These are phyloP conservation scores for Atrichornis clamosus DNA, from an alignment of 2,113 vertebrate species.

Conservation along the genomic window DNA sequence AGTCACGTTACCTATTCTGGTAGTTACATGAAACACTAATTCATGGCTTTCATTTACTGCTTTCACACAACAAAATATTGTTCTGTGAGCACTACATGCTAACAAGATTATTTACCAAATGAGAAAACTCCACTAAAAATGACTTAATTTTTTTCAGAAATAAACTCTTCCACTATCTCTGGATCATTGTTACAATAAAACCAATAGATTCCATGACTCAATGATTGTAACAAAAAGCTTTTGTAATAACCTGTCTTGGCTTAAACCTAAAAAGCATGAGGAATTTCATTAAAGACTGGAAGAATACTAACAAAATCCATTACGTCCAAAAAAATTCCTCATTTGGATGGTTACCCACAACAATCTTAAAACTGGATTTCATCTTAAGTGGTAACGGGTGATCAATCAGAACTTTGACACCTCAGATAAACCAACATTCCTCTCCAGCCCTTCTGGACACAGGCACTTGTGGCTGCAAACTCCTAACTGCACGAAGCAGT, in stretches of 20 bases:
- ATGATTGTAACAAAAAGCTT: background rate
- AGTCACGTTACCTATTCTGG: background rate
- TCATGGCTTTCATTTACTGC: background rate
- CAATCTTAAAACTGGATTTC: background rate
- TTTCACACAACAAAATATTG: background rate
- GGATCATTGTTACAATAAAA: background rate
- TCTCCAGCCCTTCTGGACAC: background rate
- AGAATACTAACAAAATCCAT: background rate
- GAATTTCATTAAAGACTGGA: background rate
- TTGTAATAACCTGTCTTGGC: background rate
- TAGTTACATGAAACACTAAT: background rate
- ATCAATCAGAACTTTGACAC: background rate
- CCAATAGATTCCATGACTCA: background rate
- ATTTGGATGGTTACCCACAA: background rate
- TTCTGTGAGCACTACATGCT: background rate
- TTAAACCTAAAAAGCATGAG: background rate
- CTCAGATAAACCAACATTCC: background rate
- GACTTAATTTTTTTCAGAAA: background rate
- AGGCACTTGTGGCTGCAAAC: background rate
- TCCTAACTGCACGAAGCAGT: accelerated
- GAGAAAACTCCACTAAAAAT: background rate
- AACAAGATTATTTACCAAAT: background rate
- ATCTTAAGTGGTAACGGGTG: background rate
- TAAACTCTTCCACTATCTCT: background rate
- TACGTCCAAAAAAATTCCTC: background rate